A percentile compares a stretch with the other conserved stretches of the same genome.
Evolutionary conservation across 35 echinoderm and acorn worm species (phyloP).

Genomic region (Amphiura filiformis): DNA sequence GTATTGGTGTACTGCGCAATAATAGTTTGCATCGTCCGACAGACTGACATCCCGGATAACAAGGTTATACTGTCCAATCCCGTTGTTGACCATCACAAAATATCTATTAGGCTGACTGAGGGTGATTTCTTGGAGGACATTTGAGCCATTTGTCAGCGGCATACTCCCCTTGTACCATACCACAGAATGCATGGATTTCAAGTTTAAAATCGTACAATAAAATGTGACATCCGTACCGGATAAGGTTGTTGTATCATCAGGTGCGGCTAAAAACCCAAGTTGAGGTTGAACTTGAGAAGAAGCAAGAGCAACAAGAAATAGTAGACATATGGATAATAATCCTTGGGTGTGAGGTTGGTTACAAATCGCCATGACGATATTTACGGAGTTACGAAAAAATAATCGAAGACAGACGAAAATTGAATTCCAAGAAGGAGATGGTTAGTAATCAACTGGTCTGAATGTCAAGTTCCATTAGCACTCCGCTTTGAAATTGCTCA

Average conservation of each 20-base stretch:
- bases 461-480: neutral
- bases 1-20: slow-evolving; percentile 28
- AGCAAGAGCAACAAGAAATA: neutral
- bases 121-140: neutral
- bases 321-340: neutral
- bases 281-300: neutral
- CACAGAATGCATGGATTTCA: slow-evolving; percentile 22
- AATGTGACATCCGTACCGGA: slow-evolving; percentile 39
- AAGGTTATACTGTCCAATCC: slow-evolving; percentile 67
- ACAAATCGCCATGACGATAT: neutral
- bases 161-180: slow-evolving; percentile 51
- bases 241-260: slow-evolving; percentile 17
- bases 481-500: too few species aligned
- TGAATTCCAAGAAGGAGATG: neutral
- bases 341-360: neutral
- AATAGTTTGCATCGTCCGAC: slow-evolving; percentile 62
- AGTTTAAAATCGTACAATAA: slow-evolving; percentile 42
- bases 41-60: slow-evolving; percentile 52
- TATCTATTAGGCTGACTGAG: neutral
- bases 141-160: slow-evolving; percentile 15
- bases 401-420: neutral
- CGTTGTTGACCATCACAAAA: slow-evolving; percentile 22
- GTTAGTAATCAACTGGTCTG: neutral
- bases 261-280: slow-evolving; percentile 13
- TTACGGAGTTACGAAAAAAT: too few species aligned